Base-by-base conservation (phyloP, 2,888 invertebrate species). In the Pristionchus maxplancki region DNA sequence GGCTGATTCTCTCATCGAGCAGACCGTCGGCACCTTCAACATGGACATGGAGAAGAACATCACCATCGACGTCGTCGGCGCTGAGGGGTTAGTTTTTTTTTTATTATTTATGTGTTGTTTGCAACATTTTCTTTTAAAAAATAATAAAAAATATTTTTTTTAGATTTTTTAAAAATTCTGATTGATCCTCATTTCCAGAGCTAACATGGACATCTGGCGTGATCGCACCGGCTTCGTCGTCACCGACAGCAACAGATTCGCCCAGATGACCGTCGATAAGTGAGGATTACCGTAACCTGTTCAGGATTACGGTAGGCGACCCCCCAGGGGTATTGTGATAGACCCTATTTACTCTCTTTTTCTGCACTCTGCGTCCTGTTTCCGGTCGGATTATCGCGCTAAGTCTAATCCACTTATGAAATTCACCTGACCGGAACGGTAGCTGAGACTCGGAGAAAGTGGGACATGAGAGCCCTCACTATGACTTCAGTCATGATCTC, bases 161-260 rank as follows among this genome's bases (percentile, higher is more conserved):
- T 11, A 17, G 34, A 34, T 5, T 5, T 34, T 5, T 71, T 71
- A 37, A n/a, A n/a, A 37, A 37, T 13, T 62, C 5, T 44, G 9
- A 74, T 40, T 48, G 15, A 48, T 48, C 78, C 5, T 6, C 28
- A 17, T 13, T 78, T 88, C 13, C 53, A 88, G 88, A 11, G 17
- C 1, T 17, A 90, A 90, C 88, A 44, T 89, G 31, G 90, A 88
- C 40, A 89, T 91, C 17, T 94, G 94, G 94, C 90, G 94, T 83
- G 94, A 94, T 82, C 91, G 87, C 88, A 89, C 89, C 58, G 94
- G 94, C 84, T 93, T 94, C 87, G 90, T 94, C 81, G 93, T 94
- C 78, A 88, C 89, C 74, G 94, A 94, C 89, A 90, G 90, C 37
- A 89, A 89, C 89, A 90, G 90, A 37, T 93, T 90, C 86, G 90